These are phyloP conservation scores for Semicossyphus pulcher DNA, from an alignment of 2,113 vertebrate genomes.

Conservation along the genomic window DNA sequence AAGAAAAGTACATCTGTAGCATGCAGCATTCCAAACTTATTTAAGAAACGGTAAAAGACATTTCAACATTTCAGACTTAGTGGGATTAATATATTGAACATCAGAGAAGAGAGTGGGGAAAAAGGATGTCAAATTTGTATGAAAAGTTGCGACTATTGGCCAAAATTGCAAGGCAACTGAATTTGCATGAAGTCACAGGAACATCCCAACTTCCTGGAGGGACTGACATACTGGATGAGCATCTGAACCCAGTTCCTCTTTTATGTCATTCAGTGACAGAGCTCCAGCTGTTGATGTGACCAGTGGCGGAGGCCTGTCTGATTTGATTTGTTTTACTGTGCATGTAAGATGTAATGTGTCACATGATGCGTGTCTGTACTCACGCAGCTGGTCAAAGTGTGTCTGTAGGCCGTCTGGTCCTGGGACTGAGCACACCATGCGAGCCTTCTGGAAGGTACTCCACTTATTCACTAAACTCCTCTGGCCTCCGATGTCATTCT, in stretches of 20 bases:
- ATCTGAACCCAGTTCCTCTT: slow-evolving; percentile 7
- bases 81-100: too few relatives aligned
- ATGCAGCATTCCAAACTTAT: too few relatives aligned
- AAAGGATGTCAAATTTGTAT: too few relatives aligned
- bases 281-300: slow-evolving; percentile 19
- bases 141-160: too few relatives aligned
- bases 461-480: slow-evolving; percentile 88
- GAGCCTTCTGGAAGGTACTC: slow-evolving; percentile 88
- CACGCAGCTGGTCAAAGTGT: slow-evolving; percentile 87
- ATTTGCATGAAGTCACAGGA: too few relatives aligned
- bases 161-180: too few relatives aligned
- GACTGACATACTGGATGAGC: neutral
- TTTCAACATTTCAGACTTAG: too few relatives aligned
- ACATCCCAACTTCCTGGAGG: too few relatives aligned
- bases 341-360: slow-evolving; percentile 6
- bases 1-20: too few relatives aligned
- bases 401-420: slow-evolving; percentile 86
- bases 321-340: slow-evolving; percentile 24
- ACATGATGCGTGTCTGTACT: slow-evolving; percentile 67
- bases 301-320: slow-evolving; percentile 12
- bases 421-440: slow-evolving; percentile 85
- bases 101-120: too few relatives aligned
- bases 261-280: slow-evolving; percentile 18
- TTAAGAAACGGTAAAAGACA: too few relatives aligned
- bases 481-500: slow-evolving; percentile 88